Percentiles rank a stretch among this genome's conserved stretches.
phyloP scores from a whole-genome alignment of 2,797 vertebrate genomes.

The Thamnophis elegans region DNA sequence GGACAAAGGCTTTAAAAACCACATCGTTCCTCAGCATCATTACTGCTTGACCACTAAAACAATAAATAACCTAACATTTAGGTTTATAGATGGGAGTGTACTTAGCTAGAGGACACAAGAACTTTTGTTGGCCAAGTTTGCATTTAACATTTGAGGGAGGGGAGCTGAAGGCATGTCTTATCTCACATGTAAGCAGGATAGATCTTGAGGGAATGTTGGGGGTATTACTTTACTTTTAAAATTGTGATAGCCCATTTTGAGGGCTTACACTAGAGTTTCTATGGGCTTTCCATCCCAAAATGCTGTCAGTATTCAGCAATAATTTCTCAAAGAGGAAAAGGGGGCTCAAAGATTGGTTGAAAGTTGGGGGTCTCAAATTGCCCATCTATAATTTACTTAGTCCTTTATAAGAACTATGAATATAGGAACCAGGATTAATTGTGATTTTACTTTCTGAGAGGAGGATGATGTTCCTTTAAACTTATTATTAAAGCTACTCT shows the following conservation, averaged over 20 bases:
- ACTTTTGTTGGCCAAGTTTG: background rate
- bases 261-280: background rate
- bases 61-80: too few species aligned
- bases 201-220: background rate
- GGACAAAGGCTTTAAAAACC: background rate
- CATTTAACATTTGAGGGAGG: background rate
- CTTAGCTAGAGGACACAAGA: background rate
- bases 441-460: background rate
- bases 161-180: background rate
- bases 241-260: background rate
- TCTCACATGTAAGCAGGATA: background rate
- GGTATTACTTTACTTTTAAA: background rate
- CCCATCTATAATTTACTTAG: background rate
- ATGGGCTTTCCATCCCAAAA: background rate
- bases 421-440: background rate
- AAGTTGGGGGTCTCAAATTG: background rate
- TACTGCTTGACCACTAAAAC: background rate
- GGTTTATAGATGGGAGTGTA: background rate
- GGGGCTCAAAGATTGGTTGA: background rate
- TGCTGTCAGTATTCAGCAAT: background rate
- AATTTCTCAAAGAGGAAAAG: background rate
- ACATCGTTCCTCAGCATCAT: background rate
- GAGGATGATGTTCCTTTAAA: background rate
- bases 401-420: background rate
- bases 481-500: background rate